Base-by-base conservation (phyloP, 2,113 vertebrate genomes). In the Canis aureus region DNA sequence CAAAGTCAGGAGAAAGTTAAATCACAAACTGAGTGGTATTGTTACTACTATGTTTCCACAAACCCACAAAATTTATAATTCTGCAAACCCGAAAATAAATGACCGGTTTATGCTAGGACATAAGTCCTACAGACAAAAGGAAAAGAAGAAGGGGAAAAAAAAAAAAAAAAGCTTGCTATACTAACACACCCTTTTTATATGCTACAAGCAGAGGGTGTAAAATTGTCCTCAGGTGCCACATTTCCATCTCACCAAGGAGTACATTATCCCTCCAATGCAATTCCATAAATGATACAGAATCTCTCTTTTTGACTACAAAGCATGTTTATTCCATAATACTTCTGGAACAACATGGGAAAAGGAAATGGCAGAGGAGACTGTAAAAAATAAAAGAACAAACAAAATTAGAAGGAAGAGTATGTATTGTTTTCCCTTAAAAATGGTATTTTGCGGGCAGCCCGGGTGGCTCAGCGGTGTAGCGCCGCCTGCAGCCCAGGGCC, bases 151-250 rank as follows among this genome's bases (percentile, higher is more conserved):
- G 5, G 19, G 8, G 4, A 80, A 10, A 9, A 27, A 20, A 29
- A 8, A 32, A 66, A 22, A 22, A 8, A 55, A 38, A 49, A n/a
- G 20, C 2, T n/a, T 1, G 1, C 0, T 35, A 20, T 17, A 10
- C 16, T 27, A n/a, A 83, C 2, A 73, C 3, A 35, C 5, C 0
- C 4, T 17, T 85, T 73, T 60, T 82, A 43, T 90, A 85, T 69
- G 83, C 67, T 79, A 8, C 13, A 23, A 53, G 27, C 13, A 57
- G 32, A 82, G 20, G 20, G 10, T 29, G 13, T 76, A 73, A 86
- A 74, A 22, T 35, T 80, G 62, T 60, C 76, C 53, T 73, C 17
- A 27, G 22, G n/a, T 78, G 64, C 66, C 59, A 71, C 60, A 85
- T 55, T 84, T 94, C 20, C 19, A 51, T 53, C 69, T 88, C 57